Evolutionary conservation across 1,140 invertebrate genomes (phyloP), one percentile per base, ranked within the genome.

Genomic region (Dryas iulia): DNA sequence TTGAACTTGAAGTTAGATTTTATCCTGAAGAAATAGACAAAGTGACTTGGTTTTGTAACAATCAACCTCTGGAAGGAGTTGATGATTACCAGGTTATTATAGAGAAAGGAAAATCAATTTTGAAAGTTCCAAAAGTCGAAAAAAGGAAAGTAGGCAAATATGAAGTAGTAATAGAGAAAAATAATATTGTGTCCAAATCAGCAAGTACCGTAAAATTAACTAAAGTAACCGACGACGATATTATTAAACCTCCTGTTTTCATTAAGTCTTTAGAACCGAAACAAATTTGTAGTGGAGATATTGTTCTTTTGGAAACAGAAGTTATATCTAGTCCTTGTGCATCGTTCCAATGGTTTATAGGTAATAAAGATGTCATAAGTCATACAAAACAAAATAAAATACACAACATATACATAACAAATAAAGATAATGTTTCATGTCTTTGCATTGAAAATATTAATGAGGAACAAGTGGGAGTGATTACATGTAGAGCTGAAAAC

Each of bases 401-500:
- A 35, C 89, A 93, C 65, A 94, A 95, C 69, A 91, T 96, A 52
- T 94, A 95, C 75, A 95, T 98, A 39, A 94, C 95, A 1, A 95
- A 94, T 33, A 93, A 94, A 82, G 95, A 95, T 30, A 98, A 98
- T 80, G 93, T 94, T 75, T 98, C 97, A 11, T 94, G 96, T 54
- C 91, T 99, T 11, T 90, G 97, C 69, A 95, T 98, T 39, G 95
- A 95, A 78, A 95, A 97, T 81, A 94, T 96, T 23, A 94, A 93
- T 68, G 91, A 94, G 62, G 95, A 97, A 84, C 94, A 95, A 69
- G 91, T 93, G 61, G 97, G 97, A 26, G 94, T 95, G 30, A 97
- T 97, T 72, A 98, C 96, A 11, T 98, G 97, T 81, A 94, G 96
- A 77, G 97, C 97, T 7, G 96, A 98, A 87, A 98, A 98, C 90